Conservation (phyloP, 2,888 invertebrate species). For the Saturnia pavonia region DNA sequence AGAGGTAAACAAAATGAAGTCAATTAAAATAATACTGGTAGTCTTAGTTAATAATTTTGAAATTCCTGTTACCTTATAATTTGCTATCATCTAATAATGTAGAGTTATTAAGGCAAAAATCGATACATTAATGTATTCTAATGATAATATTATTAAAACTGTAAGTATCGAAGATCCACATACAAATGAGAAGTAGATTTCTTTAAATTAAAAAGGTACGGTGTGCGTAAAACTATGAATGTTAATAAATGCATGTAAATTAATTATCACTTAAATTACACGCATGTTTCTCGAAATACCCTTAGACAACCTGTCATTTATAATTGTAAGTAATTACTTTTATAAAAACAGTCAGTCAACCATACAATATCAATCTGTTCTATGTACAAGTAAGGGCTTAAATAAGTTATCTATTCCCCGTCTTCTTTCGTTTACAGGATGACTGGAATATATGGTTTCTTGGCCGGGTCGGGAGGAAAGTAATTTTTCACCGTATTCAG, state of each 20-base stretch:
- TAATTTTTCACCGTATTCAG: conserved; percentile 76
- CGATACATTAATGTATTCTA: no score
- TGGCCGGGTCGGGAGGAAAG: conserved; percentile 58
- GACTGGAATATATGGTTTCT: conserved; percentile 66
- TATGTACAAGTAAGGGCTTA: conserved; percentile 48
- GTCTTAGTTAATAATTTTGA: no score
- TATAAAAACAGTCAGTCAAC: not conserved
- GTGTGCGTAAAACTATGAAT: not conserved
- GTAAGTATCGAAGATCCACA: not conserved
- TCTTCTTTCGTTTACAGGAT: conserved; percentile 61
- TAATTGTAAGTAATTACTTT: not conserved
- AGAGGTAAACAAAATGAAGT: no score
- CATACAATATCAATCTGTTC: conserved; percentile 3
- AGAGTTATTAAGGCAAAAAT: no score
- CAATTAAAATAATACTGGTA: no score
- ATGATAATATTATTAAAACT: not conserved
- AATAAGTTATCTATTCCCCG: conserved; percentile 65
- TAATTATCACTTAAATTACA: not conserved
- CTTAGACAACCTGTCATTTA: not conserved
- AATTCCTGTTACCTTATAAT: no score
- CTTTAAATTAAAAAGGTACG: not conserved
- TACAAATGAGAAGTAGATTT: not conserved
- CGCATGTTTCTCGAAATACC: not conserved
- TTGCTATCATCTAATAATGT: no score
- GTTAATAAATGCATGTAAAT: not conserved